phyloP scores from a whole-genome alignment of 2,113 vertebrate species.

The Lepidiolamprologus cunningtoni region DNA sequence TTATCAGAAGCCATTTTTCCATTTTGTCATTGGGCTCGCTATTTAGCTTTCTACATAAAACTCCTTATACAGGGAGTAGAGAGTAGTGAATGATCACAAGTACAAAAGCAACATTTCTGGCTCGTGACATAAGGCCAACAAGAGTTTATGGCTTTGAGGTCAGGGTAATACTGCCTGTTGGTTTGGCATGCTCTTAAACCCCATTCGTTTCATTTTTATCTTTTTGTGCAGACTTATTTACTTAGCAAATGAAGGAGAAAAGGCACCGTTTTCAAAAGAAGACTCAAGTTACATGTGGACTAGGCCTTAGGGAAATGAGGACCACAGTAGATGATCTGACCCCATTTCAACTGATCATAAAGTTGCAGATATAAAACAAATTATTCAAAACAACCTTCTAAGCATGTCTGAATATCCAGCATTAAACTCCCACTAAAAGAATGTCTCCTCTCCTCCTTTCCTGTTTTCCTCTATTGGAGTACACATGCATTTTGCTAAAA shows the following conservation, averaged over 20 bases:
- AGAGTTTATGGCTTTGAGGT: background rate
- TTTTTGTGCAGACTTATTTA: background rate
- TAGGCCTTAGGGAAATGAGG: background rate
- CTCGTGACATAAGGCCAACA: background rate
- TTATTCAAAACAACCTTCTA: background rate
- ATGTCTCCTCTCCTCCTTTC: background rate
- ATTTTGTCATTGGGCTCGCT: background rate
- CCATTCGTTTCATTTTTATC: background rate
- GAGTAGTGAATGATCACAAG: background rate
- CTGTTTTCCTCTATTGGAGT: background rate
- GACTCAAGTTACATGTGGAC: background rate
- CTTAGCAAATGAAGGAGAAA: background rate
- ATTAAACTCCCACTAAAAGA: slow-evolving; percentile 1
- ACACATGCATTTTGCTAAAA: background rate
- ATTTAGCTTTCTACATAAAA: background rate
- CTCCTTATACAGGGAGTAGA: background rate
- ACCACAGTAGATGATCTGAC: background rate
- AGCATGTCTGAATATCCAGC: background rate
- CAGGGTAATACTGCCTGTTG: background rate
- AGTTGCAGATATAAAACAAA: background rate
- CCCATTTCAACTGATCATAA: background rate
- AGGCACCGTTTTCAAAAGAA: background rate
- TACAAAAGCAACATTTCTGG: background rate
- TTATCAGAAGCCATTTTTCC: background rate
- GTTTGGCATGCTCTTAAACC: background rate